Evolutionary conservation across 1,140 invertebrate species (phyloP).

Genomic region (Drosophila triauraria): DNA sequence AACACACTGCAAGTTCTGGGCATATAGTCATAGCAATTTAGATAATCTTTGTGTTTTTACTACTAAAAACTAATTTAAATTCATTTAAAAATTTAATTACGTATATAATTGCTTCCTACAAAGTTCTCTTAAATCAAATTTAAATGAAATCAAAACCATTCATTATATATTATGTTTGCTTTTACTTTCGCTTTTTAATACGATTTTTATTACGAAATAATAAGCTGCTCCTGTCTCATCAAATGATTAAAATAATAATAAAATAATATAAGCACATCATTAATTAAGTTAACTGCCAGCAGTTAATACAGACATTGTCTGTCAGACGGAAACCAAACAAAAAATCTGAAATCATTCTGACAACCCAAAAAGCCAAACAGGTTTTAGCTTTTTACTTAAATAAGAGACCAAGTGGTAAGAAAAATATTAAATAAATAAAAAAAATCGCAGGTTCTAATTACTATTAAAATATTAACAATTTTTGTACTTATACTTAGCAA

Average conservation of each 20-base stretch:
- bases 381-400: slow-evolving; percentile 5
- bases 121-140: not conserved
- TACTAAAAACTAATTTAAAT: too few relatives aligned
- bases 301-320: slow-evolving; percentile 4
- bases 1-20: not conserved
- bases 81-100: not conserved
- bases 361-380: slow-evolving; percentile 4
- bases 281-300: slow-evolving; percentile 15
- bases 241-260: slow-evolving; percentile 5
- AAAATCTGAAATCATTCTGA: slow-evolving; percentile 15
- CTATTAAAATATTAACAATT: not conserved
- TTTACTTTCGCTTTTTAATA: not conserved
- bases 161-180: not conserved
- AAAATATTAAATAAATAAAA: not conserved
- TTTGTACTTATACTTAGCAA: not conserved
- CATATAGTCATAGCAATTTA: slow-evolving; percentile 6
- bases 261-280: slow-evolving; percentile 11
- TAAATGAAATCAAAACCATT: slow-evolving; percentile 1
- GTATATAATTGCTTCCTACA: not conserved
- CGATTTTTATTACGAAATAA: slow-evolving; percentile 2
- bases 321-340: not conserved
- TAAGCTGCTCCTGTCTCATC: not conserved
- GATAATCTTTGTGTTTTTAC: not conserved
- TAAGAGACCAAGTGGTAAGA: not conserved
- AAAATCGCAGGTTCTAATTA: not conserved